These are phyloP conservation scores for Nipponia nippon DNA, from an alignment of 2,113 vertebrate genomes.

Conservation along the genomic window DNA sequence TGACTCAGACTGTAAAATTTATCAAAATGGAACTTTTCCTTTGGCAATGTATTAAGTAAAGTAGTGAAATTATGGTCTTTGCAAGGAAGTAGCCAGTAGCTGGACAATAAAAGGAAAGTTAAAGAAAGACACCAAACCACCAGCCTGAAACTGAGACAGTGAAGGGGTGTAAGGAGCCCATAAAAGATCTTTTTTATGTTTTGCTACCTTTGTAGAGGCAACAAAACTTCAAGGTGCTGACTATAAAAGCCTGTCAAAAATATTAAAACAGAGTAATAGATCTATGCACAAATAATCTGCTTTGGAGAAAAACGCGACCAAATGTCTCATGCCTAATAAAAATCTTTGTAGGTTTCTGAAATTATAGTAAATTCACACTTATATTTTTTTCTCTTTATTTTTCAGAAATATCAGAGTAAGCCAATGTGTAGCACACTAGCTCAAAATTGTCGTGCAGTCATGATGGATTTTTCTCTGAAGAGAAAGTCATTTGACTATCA, in stretches of 20 bases:
- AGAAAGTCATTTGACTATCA: neutral
- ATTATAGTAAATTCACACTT: neutral
- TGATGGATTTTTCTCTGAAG: neutral
- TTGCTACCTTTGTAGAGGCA: neutral
- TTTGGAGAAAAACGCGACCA: neutral
- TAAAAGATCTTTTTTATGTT: neutral
- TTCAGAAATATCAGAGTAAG: neutral
- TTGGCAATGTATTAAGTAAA: neutral
- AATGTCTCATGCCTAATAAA: neutral
- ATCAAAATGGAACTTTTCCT: neutral
- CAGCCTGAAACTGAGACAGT: neutral
- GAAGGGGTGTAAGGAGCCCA: neutral
- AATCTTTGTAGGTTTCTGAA: neutral
- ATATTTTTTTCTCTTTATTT: neutral
- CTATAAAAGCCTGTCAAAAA: neutral
- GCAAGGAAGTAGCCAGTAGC: neutral
- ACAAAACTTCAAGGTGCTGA: neutral
- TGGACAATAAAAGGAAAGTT: neutral
- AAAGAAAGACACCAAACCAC: neutral
- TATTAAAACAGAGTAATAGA: neutral
- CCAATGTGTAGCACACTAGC: neutral
- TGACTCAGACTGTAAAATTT: neutral
- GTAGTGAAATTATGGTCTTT: neutral
- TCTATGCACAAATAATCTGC: neutral
- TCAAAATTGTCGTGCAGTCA: neutral